Base-by-base conservation (phyloP, 2,113 vertebrate species). In the Pterocles burchelli region DNA sequence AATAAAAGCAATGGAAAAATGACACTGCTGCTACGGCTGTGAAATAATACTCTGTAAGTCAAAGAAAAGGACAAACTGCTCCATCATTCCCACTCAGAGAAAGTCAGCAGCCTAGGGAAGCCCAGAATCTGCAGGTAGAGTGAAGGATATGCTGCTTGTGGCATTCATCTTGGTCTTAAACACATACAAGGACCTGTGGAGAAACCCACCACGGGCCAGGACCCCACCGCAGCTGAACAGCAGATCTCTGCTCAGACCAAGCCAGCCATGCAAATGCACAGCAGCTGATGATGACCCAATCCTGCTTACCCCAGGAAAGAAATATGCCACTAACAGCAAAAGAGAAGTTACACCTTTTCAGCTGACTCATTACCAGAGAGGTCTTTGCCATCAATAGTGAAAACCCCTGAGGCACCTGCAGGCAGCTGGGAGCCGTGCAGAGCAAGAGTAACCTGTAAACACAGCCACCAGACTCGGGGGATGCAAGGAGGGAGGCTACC, bases 361-460 rank as follows among this genome's bases (percentile, higher is more conserved):
- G 75, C 92, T 86, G 82, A 93, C 82, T 96, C 92, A 83, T 62
- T 85, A 77, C 29, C 67, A 91, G 67, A 86, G 66, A 46, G 54
- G 31, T 10, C 67, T 96, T 49, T 85, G 66, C 49, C 83, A 65
- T 63, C 79, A 78, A 78, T 54, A 90, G 49, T 2, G 9, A 52
- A 77, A 92, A 83, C 80, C 85, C 76, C 95, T 20, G 65, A 90
- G 62, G 93, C 67, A 89, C 25, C 77, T 93, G 76, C 93, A 95
- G 76, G 74, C 96, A 89, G 77, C 45, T 90, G 67, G 86, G 91
- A 96, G 94, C 87, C 0, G 12, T 71, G 85, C 38, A 95, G 82
- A 73, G 83, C 76, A 72, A 65, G 70, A 78, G 70, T 22, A 70
- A 79, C 59, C 51, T 82, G 82, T 52, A 83, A 80, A 84, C 49